These are phyloP conservation scores for Stenopsyche tienmushanensis DNA, from an alignment of 1,140 invertebrate species.

Conservation along the genomic window DNA sequence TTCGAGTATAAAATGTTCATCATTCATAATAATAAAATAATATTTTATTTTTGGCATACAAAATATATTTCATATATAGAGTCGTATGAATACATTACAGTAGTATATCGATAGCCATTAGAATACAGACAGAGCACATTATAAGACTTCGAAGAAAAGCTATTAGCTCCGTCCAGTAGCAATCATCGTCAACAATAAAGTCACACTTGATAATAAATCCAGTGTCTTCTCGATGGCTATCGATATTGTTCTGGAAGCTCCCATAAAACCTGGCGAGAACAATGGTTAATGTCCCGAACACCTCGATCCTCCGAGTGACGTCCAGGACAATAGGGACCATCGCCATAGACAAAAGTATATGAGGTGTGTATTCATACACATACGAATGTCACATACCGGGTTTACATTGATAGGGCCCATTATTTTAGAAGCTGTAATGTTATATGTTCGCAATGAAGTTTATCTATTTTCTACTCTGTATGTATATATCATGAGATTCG, in stretches of 20 bases:
- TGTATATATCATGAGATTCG: too few relatives aligned
- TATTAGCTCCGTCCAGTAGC: constrained; percentile 36
- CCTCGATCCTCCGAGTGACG: constrained; percentile 5
- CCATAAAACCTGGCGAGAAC: constrained; percentile 33
- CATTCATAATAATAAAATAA: too few relatives aligned
- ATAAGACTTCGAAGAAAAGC: constrained; percentile 12
- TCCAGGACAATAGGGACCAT: constrained; percentile 14
- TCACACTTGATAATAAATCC: constrained; percentile 39
- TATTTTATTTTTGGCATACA: too few relatives aligned
- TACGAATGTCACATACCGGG: constrained; percentile 1
- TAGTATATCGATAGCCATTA: not conserved
- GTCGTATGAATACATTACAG: not conserved
- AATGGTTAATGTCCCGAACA: constrained; percentile 26
- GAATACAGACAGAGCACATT: not conserved
- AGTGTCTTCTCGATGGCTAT: constrained; percentile 20
- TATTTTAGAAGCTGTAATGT: constrained; percentile 4
- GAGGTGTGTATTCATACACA: too few relatives aligned
- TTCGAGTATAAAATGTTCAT: too few relatives aligned
- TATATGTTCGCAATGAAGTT: constrained; percentile 6
- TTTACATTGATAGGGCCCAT: not conserved
- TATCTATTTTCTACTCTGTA: too few relatives aligned
- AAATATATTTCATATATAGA: too few relatives aligned
- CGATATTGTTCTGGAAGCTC: constrained; percentile 25
- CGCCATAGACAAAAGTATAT: constrained; percentile 9
- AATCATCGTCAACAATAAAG: constrained; percentile 41